These are phyloP conservation scores for Bombylius major DNA, from an alignment of 2,888 invertebrate genomes.

Conservation along the genomic window DNA sequence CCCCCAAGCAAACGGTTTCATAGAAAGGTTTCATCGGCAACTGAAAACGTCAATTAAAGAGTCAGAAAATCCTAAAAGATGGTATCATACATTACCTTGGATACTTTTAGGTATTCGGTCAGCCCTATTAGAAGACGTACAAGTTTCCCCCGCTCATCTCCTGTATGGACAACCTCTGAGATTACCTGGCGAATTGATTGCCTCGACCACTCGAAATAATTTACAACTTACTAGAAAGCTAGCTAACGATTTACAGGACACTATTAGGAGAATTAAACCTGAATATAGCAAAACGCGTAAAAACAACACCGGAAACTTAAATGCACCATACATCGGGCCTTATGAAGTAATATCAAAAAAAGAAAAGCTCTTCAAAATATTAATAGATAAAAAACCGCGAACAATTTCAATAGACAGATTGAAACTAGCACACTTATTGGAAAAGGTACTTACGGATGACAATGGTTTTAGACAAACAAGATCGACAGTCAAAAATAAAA, in stretches of 20 bases:
- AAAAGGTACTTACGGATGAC: background rate
- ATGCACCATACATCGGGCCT: conserved; percentile 16
- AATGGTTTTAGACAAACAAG: no score
- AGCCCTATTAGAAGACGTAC: background rate
- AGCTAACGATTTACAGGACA: background rate
- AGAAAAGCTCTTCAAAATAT: conserved; percentile 12
- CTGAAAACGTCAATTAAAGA: background rate
- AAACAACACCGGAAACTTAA: conserved; percentile 6
- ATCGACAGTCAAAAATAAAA: no score
- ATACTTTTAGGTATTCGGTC: background rate
- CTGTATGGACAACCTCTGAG: background rate
- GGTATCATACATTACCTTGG: background rate
- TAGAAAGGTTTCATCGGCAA: background rate
- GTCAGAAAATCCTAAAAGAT: background rate
- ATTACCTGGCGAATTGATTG: background rate
- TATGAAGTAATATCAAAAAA: conserved; percentile 10
- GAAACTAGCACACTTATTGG: conserved; percentile 13
- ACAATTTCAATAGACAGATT: conserved; percentile 16
- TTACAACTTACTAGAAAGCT: background rate
- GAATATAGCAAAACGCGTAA: background rate
- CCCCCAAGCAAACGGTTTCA: background rate
- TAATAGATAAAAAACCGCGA: conserved; percentile 10
- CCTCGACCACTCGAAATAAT: background rate
- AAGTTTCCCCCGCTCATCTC: background rate
- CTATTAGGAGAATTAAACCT: conserved; percentile 1